phyloP scores from a whole-genome alignment of 2,888 invertebrate genomes.

The Neelides folsomi region DNA sequence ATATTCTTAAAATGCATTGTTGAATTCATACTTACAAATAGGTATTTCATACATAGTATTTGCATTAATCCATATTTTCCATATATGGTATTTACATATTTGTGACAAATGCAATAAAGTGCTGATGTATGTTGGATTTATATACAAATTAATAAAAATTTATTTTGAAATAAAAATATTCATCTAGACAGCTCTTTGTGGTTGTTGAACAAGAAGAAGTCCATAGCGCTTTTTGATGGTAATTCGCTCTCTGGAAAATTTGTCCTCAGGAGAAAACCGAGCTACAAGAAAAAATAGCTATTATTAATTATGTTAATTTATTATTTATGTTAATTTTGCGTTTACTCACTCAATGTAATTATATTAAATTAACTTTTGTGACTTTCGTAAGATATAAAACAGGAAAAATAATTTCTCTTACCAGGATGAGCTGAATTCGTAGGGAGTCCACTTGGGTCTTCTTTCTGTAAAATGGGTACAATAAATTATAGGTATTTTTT shows the following conservation, averaged over 20 bases:
- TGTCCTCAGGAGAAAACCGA: constrained; percentile 89
- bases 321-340: neutral
- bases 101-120: too few relatives aligned
- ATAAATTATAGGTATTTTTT: neutral
- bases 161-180: neutral
- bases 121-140: too few relatives aligned
- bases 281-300: constrained; percentile 46
- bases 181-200: constrained; percentile 52
- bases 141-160: neutral
- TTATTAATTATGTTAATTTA: neutral
- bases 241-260: constrained; percentile 76
- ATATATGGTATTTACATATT: too few relatives aligned
- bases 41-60: too few relatives aligned
- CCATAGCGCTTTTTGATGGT: constrained; percentile 80
- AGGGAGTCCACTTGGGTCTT: constrained; percentile 61
- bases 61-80: too few relatives aligned
- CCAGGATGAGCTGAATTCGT: constrained; percentile 82
- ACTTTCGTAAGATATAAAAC: neutral
- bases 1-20: too few relatives aligned
- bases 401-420: constrained; percentile 34
- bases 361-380: neutral
- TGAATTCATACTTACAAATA: too few relatives aligned
- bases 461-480: constrained; percentile 52
- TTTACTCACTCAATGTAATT: neutral
- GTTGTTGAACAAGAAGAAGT: constrained; percentile 69